These are phyloP conservation scores for Aphodius granarius DNA, from an alignment of 2,888 invertebrate species.

Conservation along the genomic window DNA sequence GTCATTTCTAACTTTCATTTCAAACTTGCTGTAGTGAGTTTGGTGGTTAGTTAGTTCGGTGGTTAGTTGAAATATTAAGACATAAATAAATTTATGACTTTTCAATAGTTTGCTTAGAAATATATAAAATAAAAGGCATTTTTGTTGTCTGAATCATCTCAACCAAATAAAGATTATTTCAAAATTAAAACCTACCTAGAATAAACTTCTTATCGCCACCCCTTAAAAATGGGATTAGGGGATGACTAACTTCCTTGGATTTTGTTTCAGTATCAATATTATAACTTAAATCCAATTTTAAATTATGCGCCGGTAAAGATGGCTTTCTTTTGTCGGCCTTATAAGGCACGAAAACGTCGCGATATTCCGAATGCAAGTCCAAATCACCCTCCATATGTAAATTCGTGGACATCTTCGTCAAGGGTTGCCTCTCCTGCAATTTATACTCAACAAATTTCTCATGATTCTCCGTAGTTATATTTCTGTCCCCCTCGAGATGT, in stretches of 20 bases:
- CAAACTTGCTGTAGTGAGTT: too few species aligned
- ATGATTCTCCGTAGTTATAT: slow-evolving; percentile 52
- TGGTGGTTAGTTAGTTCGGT: too few species aligned
- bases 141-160: too few species aligned
- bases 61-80: too few species aligned
- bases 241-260: slow-evolving; percentile 50
- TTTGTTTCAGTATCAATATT: slow-evolving; percentile 51
- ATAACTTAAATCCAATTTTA: slow-evolving; percentile 54
- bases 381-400: slow-evolving; percentile 57
- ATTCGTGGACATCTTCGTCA: slow-evolving; percentile 52
- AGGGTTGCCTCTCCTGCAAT: slow-evolving; percentile 51
- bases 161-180: too few species aligned
- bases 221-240: slow-evolving; percentile 47
- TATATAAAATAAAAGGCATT: too few species aligned
- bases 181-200: too few species aligned
- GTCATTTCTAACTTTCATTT: too few species aligned
- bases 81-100: too few species aligned
- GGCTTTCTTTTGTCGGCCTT: slow-evolving; percentile 41
- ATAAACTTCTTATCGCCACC: slow-evolving; percentile 27
- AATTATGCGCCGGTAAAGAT: slow-evolving; percentile 43
- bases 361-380: slow-evolving; percentile 54
- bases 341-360: slow-evolving; percentile 45
- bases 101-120: too few species aligned
- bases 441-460: slow-evolving; percentile 52
- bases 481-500: slow-evolving; percentile 55